Evolutionary conservation across 2,113 vertebrate species (phyloP).

Genomic region (Pyrgilauda ruficollis): DNA sequence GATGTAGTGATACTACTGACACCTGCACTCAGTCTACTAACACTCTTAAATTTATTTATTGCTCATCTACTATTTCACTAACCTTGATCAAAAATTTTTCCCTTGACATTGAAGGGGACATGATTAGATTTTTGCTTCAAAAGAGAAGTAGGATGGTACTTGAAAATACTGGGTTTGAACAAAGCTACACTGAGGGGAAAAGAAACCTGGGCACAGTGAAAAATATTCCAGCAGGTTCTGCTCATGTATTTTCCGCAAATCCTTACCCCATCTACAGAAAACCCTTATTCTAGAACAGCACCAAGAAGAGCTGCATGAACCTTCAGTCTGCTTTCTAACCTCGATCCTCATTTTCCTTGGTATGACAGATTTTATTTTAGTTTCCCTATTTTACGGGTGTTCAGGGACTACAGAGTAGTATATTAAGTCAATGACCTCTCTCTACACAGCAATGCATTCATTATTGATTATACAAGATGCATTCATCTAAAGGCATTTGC

Average conservation of each 20-base stretch:
- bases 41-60: not conserved
- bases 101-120: not conserved
- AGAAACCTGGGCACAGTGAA: not conserved
- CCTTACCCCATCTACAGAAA: not conserved
- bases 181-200: not conserved
- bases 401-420: not conserved
- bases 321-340: not conserved
- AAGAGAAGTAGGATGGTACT: not conserved
- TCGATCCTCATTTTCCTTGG: not conserved
- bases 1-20: accelerated
- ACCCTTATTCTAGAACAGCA: not conserved
- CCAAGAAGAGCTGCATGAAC: not conserved
- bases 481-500: not conserved
- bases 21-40: not conserved
- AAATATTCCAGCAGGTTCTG: not conserved
- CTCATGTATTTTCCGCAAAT: not conserved
- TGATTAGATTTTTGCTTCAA: not conserved
- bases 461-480: not conserved
- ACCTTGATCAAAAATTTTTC: not conserved
- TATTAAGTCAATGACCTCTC: not conserved
- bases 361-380: not conserved
- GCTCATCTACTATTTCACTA: not conserved
- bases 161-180: not conserved
- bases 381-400: not conserved
- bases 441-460: not conserved